Base-by-base conservation (phyloP, 2,888 invertebrate genomes). In the Meganola albula region DNA sequence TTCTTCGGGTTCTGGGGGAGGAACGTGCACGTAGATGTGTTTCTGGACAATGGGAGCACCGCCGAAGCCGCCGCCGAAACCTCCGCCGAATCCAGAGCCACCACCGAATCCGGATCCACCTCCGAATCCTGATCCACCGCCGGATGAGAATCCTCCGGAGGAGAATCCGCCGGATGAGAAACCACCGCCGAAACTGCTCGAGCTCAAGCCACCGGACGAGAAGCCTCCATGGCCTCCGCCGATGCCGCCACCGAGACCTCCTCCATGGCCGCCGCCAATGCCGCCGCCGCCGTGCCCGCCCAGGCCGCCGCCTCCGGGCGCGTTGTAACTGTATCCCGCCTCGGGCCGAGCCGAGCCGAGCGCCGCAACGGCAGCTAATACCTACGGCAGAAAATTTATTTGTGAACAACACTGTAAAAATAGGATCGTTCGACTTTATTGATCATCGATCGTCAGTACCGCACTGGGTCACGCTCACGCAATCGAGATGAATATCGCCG, bases 1-100 rank as follows among this genome's bases (percentile, higher is more conserved):
- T 71, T 89, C 89, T 80, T 91, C 90, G 22, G 91, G 92, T 77
- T 93, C 93, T 89, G 92, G 92, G 71, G 93, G 93, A 31, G 93
- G 93, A 25, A 93, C 93, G 70, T 93, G 93, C 31, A 93, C 93
- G 89, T 93, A 93, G 85, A 92, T 92, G 89, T 92, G 93, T 64
- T 92, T 93, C 74, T 92, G 92, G 58, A 93, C 89, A 33, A 92
- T 89, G 57, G 92, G 76, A 40, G 77, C 74, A 52, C 67, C 66
- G 10, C 75, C 74, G 54, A 67, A 67, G 12, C 73, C 68, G 36
- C 71, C 74, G 47, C 73, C 74, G 54, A 70, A 68, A 27, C 71
- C 74, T 22, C 64, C 63, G 12, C 68, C 67, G 50, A 64, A 69
- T 23, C 60, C 72, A 37, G 40, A 57, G 46, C 71, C 72, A 16